A percentile compares a stretch with the other conserved stretches of the same genome.
phyloP scores from a whole-genome alignment of 2,113 vertebrate genomes.

The Odocoileus hemionus region DNA sequence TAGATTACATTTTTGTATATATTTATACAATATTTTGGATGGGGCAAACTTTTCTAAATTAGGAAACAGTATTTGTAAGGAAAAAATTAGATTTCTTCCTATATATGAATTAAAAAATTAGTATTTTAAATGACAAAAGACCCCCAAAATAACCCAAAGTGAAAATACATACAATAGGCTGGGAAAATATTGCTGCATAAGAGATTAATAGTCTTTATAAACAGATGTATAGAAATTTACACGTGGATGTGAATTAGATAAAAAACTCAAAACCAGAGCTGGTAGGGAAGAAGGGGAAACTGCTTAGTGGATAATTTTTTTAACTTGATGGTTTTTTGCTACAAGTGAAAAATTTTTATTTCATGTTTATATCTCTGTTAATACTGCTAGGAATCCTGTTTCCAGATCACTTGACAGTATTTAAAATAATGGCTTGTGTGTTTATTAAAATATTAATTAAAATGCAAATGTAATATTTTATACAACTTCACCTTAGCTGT shows the following conservation, averaged over 20 bases:
- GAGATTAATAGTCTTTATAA: background rate
- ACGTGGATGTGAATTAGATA: background rate
- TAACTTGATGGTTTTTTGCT: background rate
- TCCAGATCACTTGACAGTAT: background rate
- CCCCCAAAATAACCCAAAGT: background rate
- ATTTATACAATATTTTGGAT: background rate
- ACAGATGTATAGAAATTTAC: background rate
- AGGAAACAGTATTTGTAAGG: background rate
- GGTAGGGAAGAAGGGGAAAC: background rate
- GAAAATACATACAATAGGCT: background rate
- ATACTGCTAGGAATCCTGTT: background rate
- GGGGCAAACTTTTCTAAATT: background rate
- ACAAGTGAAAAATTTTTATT: background rate
- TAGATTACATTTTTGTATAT: background rate
- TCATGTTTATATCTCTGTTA: background rate
- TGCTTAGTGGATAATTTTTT: background rate
- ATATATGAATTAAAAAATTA: background rate
- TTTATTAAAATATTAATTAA: background rate
- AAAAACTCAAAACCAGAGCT: background rate
- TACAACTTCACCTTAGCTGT: background rate
- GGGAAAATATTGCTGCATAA: background rate
- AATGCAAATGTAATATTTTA: background rate
- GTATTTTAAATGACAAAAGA: background rate
- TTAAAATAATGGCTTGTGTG: background rate
- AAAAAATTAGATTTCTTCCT: background rate